phyloP scores from a whole-genome alignment of 2,797 vertebrate genomes.

The Spinibarbus caldwelli region DNA sequence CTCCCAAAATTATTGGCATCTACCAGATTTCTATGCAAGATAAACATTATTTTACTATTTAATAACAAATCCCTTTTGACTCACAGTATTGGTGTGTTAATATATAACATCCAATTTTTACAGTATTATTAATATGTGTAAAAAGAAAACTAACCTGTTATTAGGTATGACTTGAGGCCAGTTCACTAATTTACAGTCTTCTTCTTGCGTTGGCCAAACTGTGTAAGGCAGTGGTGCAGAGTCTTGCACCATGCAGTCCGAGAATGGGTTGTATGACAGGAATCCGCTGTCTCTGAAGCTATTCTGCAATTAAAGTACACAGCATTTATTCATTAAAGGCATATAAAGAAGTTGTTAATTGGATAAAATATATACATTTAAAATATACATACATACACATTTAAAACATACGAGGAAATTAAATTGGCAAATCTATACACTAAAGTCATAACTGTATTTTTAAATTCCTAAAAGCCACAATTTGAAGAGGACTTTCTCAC shows the following conservation, averaged over 20 bases:
- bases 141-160: slow-evolving; percentile 78
- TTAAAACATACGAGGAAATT: background rate
- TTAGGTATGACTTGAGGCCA: slow-evolving; percentile 75
- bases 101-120: background rate
- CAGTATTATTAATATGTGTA: background rate
- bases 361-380: background rate
- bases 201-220: slow-evolving; percentile 82
- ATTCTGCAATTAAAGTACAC: slow-evolving; percentile 62
- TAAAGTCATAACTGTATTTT: background rate
- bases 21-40: slow-evolving; percentile 77
- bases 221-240: slow-evolving; percentile 67
- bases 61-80: background rate
- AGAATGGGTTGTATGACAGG: slow-evolving; percentile 69
- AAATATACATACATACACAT: background rate
- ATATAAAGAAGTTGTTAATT: background rate
- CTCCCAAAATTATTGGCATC: slow-evolving; percentile 84
- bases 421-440: background rate
- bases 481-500: slow-evolving; percentile 32
- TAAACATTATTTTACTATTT: slow-evolving; percentile 33
- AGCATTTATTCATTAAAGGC: background rate
- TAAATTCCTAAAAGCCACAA: background rate
- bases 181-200: slow-evolving; percentile 75
- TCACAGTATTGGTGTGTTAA: background rate
- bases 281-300: slow-evolving; percentile 70
- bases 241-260: slow-evolving; percentile 70